A percentile compares a stretch with the other conserved stretches of the same genome.
phyloP scores from a whole-genome alignment of 2,888 invertebrate genomes.

The Heteromurus nitidus region DNA sequence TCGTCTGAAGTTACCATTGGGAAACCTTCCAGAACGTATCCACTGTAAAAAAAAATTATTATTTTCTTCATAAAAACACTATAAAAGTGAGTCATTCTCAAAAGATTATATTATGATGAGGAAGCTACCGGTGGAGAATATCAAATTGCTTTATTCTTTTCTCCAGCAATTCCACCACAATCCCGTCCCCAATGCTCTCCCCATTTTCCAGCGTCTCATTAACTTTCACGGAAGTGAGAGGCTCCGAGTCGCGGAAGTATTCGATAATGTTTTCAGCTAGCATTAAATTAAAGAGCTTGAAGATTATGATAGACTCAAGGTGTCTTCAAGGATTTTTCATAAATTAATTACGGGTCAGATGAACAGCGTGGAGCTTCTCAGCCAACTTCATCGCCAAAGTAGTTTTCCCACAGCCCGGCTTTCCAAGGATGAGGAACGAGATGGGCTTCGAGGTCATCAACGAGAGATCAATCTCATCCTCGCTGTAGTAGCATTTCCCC shows the following conservation, averaged over 20 bases:
- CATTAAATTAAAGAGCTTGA: neutral
- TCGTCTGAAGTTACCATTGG: constrained; percentile 79
- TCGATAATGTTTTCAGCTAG: constrained; percentile 63
- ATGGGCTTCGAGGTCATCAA: constrained; percentile 54
- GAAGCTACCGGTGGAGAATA: constrained; percentile 62
- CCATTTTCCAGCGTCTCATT: constrained; percentile 63
- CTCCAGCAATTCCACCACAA: constrained; percentile 54
- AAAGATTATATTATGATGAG: constrained; percentile 7
- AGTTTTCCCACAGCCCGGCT: constrained; percentile 68
- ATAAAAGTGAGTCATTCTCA: neutral
- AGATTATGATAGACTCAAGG: neutral
- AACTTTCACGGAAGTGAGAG: constrained; percentile 25
- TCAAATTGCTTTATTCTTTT: constrained; percentile 65
- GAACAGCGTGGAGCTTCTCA: constrained; percentile 65
- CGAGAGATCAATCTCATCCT: constrained; percentile 60
- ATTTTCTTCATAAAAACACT: neutral
- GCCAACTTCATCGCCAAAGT: constrained; percentile 67
- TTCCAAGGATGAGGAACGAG: constrained; percentile 67
- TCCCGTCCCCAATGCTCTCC: constrained; percentile 48
- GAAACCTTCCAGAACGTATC: constrained; percentile 82
- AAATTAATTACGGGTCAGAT: constrained; percentile 59
- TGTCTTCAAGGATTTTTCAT: neutral
- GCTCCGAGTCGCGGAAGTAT: constrained; percentile 51
- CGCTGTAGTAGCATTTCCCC: constrained; percentile 58
- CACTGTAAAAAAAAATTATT: constrained; percentile 75